phyloP scores from a whole-genome alignment of 1,140 invertebrate genomes.

The Drosophila sp. region DNA sequence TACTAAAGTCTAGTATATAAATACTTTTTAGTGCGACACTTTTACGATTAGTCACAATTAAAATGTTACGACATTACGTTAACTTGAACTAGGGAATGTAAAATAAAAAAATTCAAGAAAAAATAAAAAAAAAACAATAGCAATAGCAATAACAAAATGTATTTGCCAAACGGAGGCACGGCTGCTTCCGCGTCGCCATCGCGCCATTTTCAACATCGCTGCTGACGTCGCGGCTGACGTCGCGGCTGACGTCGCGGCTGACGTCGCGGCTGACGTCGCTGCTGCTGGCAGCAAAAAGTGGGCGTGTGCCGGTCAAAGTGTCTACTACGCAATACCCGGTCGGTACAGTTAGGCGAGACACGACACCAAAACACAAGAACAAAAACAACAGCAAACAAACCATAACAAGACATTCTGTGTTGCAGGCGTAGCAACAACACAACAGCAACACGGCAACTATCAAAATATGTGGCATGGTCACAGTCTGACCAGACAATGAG shows the following conservation, averaged over 20 bases:
- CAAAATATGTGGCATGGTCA: conserved; percentile 35
- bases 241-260: conserved; percentile 27
- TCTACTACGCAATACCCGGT: conserved; percentile 46
- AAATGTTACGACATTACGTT: conserved; percentile 10
- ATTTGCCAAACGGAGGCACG: conserved; percentile 58
- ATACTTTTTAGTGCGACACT: conserved; percentile 7
- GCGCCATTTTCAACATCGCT: conserved; percentile 5
- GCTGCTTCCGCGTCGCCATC: conserved; percentile 71
- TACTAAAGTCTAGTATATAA: background rate
- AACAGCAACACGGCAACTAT: background rate
- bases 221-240: conserved; percentile 9
- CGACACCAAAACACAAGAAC: conserved; percentile 9
- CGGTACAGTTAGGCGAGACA: conserved; percentile 40
- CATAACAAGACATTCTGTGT: conserved; percentile 22
- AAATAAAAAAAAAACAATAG: conserved; percentile 10
- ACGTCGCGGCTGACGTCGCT: conserved; percentile 28
- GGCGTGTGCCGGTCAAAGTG: conserved; percentile 42
- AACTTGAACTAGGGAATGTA: conserved; percentile 24
- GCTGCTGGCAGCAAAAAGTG: conserved; percentile 40
- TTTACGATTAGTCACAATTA: conserved; percentile 15
- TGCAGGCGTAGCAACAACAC: conserved; percentile 16
- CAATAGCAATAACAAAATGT: conserved; percentile 24
- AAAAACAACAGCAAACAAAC: conserved; percentile 6
- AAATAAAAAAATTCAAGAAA: background rate
- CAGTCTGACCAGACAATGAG: conserved; percentile 2